Evolutionary conservation across 1,140 invertebrate species (phyloP).

Genomic region (Pemphigus obesinymphae): DNA sequence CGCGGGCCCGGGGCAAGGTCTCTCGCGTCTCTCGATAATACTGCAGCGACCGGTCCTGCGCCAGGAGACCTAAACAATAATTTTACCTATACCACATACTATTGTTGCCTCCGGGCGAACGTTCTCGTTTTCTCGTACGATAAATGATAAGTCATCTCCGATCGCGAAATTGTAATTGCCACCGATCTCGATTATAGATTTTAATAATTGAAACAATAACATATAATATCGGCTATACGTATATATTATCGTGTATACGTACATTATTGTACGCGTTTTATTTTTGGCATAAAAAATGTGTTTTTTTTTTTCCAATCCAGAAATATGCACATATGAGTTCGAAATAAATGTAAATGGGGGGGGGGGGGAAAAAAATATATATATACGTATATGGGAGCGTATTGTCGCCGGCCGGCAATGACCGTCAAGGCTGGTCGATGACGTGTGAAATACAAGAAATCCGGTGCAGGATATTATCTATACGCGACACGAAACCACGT

Average conservation of each 20-base stretch:
- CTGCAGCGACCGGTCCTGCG: not conserved
- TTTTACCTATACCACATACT: no score
- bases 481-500: not conserved
- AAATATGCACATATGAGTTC: no score
- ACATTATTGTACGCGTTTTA: not conserved
- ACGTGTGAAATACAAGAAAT: not conserved
- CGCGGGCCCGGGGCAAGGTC: not conserved
- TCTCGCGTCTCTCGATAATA: not conserved
- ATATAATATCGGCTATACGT: no score
- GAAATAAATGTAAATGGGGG: no score
- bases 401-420: not conserved
- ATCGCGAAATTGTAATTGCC: not conserved
- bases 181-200: not conserved
- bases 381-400: not conserved
- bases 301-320: not conserved
- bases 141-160: conserved; percentile 1
- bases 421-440: conserved; percentile 11
- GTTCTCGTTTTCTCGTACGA: no score
- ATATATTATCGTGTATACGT: not conserved
- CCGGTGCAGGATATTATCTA: not conserved
- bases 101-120: not conserved
- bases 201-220: not conserved
- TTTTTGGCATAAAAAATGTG: not conserved
- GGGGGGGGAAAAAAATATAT: not conserved
- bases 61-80: no score